Percentiles rank a stretch among this genome's conserved stretches.
phyloP scores from a whole-genome alignment of 2,888 invertebrate genomes.

The Dromius quadrimaculatus region DNA sequence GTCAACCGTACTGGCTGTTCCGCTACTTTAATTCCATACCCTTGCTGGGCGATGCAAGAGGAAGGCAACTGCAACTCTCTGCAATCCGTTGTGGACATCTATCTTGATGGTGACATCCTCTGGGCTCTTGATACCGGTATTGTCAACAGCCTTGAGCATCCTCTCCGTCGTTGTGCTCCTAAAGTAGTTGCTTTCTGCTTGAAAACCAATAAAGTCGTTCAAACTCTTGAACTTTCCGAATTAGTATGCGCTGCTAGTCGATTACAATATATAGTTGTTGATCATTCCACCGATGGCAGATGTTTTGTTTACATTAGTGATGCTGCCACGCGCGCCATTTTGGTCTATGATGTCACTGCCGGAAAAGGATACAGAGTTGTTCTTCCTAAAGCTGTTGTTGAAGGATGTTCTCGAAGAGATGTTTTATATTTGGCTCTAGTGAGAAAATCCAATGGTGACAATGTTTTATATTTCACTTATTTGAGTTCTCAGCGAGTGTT shows the following conservation, averaged over 20 bases:
- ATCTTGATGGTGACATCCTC: slow-evolving; percentile 73
- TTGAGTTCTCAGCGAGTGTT: slow-evolving; percentile 74
- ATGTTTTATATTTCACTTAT: slow-evolving; percentile 74
- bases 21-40: slow-evolving; percentile 72
- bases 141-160: slow-evolving; percentile 75
- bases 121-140: slow-evolving; percentile 82
- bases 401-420: slow-evolving; percentile 70
- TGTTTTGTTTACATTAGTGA: slow-evolving; percentile 77
- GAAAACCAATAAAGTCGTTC: slow-evolving; percentile 73
- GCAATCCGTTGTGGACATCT: slow-evolving; percentile 79
- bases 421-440: slow-evolving; percentile 77
- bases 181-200: slow-evolving; percentile 76
- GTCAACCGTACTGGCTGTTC: slow-evolving; percentile 67
- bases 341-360: slow-evolving; percentile 76
- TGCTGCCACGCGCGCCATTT: slow-evolving; percentile 75
- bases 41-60: slow-evolving; percentile 74
- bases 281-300: slow-evolving; percentile 73
- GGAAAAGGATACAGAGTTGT: slow-evolving; percentile 75
- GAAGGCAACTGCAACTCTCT: slow-evolving; percentile 74
- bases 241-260: slow-evolving; percentile 72
- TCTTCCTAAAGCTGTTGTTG: slow-evolving; percentile 70
- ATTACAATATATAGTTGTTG: slow-evolving; percentile 78
- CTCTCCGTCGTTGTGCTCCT: slow-evolving; percentile 75
- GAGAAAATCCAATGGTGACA: slow-evolving; percentile 71
- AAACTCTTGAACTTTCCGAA: slow-evolving; percentile 72